Evolutionary conservation across 2,888 invertebrate species (phyloP), one percentile per base, ranked within the genome.

Genomic region (Enchytraeus crypticus): DNA sequence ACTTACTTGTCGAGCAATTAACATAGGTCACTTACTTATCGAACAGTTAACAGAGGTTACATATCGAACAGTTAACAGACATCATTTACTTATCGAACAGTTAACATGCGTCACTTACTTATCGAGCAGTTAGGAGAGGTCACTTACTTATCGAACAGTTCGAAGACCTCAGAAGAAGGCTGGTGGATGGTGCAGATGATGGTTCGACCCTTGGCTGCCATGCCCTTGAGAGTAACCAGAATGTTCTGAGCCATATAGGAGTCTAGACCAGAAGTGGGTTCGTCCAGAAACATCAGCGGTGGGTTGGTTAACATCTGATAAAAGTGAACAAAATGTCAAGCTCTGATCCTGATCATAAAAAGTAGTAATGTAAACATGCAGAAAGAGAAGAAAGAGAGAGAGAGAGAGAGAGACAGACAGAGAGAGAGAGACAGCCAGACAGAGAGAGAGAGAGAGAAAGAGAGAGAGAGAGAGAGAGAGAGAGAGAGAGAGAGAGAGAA

Each of bases 231-330:
- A 0, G 89, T 88, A 77, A 88, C 87, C 26, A 92, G 86, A 2
- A 96, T 91, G 78, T 89, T 92, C 74, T 90, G 87, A 0, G 97
- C 96, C 92, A 95, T 96, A 73, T 90, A 95, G 0, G 95, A 92
- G 79, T 97, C 97, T 59, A 97, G 82, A 1, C 96, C 93, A 0
- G 93, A 93, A 0, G 96, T 97, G 0, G 96, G 96, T 73, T 97
- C 97, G 74, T 97, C 97, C 76, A 95, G 95, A 76, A 97, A 91
- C 84, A 97, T 86, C 49, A 97, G 81, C 0, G 90, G 88, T 0
- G 96, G 97, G 81, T 97, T 90, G 0, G 93, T 95, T 46, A 96
- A 82, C 2, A 93, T 88, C 87, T 61, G 76, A 23, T 11, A 30
- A n/a, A n/a, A n/a, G n/a, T n/a, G n/a, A 30, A 53, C 18, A 30